These are phyloP conservation scores for Cyprinodon brontotheroides DNA, from an alignment of 2,113 vertebrate genomes.

Conservation along the genomic window DNA sequence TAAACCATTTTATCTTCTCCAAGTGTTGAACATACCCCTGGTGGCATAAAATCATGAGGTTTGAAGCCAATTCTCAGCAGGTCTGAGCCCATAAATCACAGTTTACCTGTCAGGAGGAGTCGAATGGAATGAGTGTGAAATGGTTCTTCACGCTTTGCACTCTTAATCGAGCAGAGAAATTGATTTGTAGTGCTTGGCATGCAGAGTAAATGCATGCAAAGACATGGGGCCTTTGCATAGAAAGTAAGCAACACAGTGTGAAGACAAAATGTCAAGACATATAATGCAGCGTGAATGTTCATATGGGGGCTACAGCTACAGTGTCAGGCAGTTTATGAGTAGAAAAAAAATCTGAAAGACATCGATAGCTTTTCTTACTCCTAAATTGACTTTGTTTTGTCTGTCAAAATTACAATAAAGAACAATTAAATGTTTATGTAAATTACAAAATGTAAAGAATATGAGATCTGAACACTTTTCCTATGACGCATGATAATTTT, in stretches of 20 bases:
- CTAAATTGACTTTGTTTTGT: not conserved
- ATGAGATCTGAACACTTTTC: not conserved
- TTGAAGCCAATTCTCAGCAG: conserved; percentile 33
- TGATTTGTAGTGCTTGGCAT: conserved; percentile 52
- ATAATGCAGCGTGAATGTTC: not conserved
- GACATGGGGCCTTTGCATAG: conserved; percentile 34
- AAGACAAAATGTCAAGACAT: not conserved
- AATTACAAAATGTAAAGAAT: not conserved
- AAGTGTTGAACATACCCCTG: conserved; percentile 48
- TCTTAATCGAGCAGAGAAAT: conserved; percentile 25
- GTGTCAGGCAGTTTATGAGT: not conserved
- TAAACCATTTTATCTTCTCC: conserved; percentile 47
- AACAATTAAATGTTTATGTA: not conserved
- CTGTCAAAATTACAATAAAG: not conserved
- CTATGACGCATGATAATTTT: conserved; percentile 48
- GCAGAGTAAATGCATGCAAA: conserved; percentile 42
- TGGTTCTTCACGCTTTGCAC: conserved; percentile 7
- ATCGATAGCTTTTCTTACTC: not conserved
- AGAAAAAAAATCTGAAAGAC: not conserved
- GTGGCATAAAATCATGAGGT: conserved; percentile 54
- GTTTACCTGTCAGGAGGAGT: conserved; percentile 37
- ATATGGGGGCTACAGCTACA: not conserved
- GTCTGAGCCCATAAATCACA: conserved; percentile 32
- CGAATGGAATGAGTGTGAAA: conserved; percentile 20
- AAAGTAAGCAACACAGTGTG: conserved; percentile 14